These are phyloP conservation scores for Onychomys torridus DNA, from an alignment of 2,797 vertebrate species.

Conservation along the genomic window DNA sequence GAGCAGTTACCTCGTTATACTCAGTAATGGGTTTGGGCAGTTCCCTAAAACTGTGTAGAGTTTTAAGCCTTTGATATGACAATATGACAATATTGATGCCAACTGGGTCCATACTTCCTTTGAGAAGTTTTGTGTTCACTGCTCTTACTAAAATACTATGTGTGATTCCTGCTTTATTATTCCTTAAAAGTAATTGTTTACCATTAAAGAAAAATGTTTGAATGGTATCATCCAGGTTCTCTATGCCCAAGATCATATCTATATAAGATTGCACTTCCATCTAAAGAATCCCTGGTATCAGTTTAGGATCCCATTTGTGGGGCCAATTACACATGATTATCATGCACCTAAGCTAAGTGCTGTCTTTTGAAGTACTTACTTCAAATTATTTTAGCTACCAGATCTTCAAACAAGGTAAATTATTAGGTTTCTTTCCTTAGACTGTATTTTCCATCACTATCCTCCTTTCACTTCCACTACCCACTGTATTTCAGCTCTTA, in stretches of 20 bases:
- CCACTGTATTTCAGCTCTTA: background rate
- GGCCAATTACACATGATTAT: background rate
- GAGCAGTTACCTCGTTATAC: background rate
- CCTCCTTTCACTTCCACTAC: background rate
- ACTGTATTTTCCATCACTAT: background rate
- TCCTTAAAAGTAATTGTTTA: background rate
- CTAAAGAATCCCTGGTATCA: background rate
- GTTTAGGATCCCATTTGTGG: background rate
- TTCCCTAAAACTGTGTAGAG: background rate
- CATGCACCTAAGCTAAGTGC: background rate
- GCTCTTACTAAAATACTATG: background rate
- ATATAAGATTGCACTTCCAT: background rate
- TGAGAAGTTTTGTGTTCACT: background rate
- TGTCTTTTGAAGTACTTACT: background rate
- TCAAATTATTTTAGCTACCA: conserved; percentile 9
- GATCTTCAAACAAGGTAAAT: background rate
- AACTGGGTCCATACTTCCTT: accelerated
- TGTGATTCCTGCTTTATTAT: background rate
- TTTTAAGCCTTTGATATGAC: background rate
- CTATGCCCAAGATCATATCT: background rate
- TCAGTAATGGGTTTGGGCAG: background rate
- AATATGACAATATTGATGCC: background rate
- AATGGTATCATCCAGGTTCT: background rate
- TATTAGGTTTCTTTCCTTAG: background rate
- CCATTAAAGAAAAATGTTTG: conserved; percentile 39